phyloP scores from a whole-genome alignment of 2,113 vertebrate genomes.

The Meles meles region DNA sequence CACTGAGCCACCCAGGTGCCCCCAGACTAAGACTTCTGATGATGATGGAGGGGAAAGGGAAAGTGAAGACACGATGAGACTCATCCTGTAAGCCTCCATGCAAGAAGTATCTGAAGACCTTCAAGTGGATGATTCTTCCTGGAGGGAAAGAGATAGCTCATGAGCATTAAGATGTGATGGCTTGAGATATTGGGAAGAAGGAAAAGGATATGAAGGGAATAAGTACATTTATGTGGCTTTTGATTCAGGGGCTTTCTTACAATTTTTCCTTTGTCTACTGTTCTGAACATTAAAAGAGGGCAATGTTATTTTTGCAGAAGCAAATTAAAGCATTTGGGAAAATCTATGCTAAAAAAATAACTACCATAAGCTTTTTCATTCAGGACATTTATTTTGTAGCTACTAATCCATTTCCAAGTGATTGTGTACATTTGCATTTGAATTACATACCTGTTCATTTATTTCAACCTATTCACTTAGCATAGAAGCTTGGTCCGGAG shows the following conservation, averaged over 20 bases:
- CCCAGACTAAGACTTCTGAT: not conserved
- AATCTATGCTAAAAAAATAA: not conserved
- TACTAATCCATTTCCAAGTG: slow-evolving; percentile 28
- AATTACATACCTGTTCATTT: slow-evolving; percentile 18
- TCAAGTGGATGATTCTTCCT: not conserved
- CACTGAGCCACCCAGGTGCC: too few relatives aligned
- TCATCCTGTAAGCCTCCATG: not conserved
- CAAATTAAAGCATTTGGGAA: not conserved
- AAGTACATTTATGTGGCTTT: not conserved
- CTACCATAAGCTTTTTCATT: not conserved
- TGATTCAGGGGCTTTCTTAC: not conserved
- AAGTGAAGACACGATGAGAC: not conserved
- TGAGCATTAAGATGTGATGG: not conserved
- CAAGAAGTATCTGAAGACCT: not conserved
- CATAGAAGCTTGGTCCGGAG: not conserved
- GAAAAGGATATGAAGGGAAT: not conserved
- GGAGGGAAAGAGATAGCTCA: not conserved
- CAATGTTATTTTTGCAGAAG: slow-evolving; percentile 8
- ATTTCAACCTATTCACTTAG: not conserved
- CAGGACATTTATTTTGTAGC: not conserved
- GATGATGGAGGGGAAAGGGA: not conserved
- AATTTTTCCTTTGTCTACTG: slow-evolving; percentile 30
- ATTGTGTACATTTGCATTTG: not conserved
- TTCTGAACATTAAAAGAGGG: not conserved
- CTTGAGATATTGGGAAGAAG: not conserved